Evolutionary conservation across 1,140 invertebrate species (phyloP), one percentile per base, ranked within the genome.

Genomic region (Eueides isabella): DNA sequence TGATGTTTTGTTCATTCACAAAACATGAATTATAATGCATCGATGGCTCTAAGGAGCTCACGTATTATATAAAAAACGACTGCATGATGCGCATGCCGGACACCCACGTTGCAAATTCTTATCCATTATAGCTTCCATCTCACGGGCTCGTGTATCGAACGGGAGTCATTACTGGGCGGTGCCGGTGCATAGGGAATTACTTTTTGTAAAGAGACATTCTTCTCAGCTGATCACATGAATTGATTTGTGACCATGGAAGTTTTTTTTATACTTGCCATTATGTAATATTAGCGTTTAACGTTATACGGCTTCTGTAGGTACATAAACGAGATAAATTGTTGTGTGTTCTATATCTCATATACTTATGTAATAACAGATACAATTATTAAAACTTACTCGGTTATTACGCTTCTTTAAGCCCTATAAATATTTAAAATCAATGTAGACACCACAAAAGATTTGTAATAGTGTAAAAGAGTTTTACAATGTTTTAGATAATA

Each of bases 91-190:
- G 80, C 75, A 81, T 78, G 79, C 63, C 67, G 90, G 82, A 92
- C 90, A 91, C 90, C 90, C 90, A 92, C 90, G 90, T 85, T 67
- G 90, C 82, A 62, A 83, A 87, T 85, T 85, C 81, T 75, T 78
- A 72, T 44, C 84, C 86, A 91, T 89, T 88, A 86, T 85, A 76
- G 67, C 68, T 71, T 71, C 75, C 80, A 82, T 92, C 90, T 85
- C 90, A 91, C 88, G 90, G 89, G 85, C 83, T 92, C 88, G 69
- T 82, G 82, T 91, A 82, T 86, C 88, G 74, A 76, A 86, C 84
- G 82, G 86, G 86, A 88, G 87, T 85, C 87, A 83, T 78, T 75
- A 48, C 80, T 84, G 85, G 88, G 85, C 87, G 85, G 80, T 77
- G 76, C 72, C 87, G 85, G 80, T 77, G 76, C 67, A 65, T 71